Conservation (phyloP, 2,888 invertebrate genomes). For the Philopedon plagiatum region DNA sequence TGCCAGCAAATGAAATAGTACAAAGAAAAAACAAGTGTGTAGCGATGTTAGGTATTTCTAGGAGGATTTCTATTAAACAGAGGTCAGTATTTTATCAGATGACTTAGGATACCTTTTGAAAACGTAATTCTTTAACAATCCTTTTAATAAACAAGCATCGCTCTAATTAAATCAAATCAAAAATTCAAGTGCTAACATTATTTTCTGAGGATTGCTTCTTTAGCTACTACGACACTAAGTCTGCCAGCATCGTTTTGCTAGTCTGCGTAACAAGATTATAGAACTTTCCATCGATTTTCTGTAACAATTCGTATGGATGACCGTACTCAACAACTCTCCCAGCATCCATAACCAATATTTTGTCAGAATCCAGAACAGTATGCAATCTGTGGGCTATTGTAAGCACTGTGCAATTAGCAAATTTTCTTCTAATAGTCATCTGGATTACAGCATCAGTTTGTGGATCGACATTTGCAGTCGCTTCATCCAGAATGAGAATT, state of each 20-base stretch:
- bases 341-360: slow-evolving; percentile 84
- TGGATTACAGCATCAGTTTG: slow-evolving; percentile 85
- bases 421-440: slow-evolving; percentile 80
- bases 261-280: slow-evolving; percentile 77
- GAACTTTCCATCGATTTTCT: slow-evolving; percentile 72
- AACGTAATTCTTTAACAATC: too few relatives aligned
- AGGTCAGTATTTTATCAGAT: too few relatives aligned
- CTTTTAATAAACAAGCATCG: too few relatives aligned
- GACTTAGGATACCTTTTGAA: too few relatives aligned
- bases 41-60: too few relatives aligned
- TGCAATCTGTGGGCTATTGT: slow-evolving; percentile 87
- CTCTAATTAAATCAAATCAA: too few relatives aligned
- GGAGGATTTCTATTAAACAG: too few relatives aligned
- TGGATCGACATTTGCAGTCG: slow-evolving; percentile 85
- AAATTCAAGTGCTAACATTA: too few relatives aligned
- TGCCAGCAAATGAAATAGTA: too few relatives aligned
- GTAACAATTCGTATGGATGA: slow-evolving; percentile 76
- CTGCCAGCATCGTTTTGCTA: slow-evolving; percentile 77
- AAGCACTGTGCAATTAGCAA: slow-evolving; percentile 82
- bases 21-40: too few relatives aligned
- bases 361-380: slow-evolving; percentile 88
- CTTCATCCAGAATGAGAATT: slow-evolving; percentile 73
- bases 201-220: slow-evolving; percentile 18
- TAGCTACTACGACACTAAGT: slow-evolving; percentile 74
- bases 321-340: slow-evolving; percentile 83